Evolutionary conservation across 2,888 invertebrate species (phyloP).

Genomic region (Archips xylosteana): DNA sequence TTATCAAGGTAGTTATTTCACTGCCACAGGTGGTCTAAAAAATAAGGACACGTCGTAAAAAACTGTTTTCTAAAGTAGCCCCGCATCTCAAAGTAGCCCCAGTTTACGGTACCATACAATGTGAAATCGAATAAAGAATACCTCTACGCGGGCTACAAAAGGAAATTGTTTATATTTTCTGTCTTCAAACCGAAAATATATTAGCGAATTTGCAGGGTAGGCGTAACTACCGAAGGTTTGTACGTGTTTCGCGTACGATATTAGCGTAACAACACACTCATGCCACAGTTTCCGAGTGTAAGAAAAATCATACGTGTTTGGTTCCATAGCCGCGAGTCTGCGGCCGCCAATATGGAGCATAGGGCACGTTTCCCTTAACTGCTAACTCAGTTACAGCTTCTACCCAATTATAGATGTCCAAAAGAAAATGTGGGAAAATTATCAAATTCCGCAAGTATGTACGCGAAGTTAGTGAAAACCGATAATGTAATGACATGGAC

Average conservation of each 20-base stretch:
- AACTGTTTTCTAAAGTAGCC: too few species aligned
- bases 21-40: too few species aligned
- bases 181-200: slow-evolving; percentile 61
- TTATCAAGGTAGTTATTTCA: too few species aligned
- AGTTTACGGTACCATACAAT: neutral
- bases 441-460: slow-evolving; percentile 1
- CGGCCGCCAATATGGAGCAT: neutral
- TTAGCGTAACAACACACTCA: slow-evolving; percentile 5
- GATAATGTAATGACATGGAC: neutral
- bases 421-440: slow-evolving; percentile 25
- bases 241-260: slow-evolving; percentile 24
- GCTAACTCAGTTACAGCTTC: slow-evolving; percentile 35
- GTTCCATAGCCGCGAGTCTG: neutral
- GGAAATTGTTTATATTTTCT: slow-evolving; percentile 54
- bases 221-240: slow-evolving; percentile 54
- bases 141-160: slow-evolving; percentile 15
- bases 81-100: too few species aligned
- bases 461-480: neutral
- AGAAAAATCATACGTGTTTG: slow-evolving; percentile 1
- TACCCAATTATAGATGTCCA: slow-evolving; percentile 34
- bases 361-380: slow-evolving; percentile 25
- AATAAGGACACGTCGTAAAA: too few species aligned
- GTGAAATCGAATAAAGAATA: slow-evolving; percentile 7
- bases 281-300: neutral
- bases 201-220: slow-evolving; percentile 57